Base-by-base conservation (phyloP, 2,888 invertebrate genomes). In the Glaucopsyche alexis region DNA sequence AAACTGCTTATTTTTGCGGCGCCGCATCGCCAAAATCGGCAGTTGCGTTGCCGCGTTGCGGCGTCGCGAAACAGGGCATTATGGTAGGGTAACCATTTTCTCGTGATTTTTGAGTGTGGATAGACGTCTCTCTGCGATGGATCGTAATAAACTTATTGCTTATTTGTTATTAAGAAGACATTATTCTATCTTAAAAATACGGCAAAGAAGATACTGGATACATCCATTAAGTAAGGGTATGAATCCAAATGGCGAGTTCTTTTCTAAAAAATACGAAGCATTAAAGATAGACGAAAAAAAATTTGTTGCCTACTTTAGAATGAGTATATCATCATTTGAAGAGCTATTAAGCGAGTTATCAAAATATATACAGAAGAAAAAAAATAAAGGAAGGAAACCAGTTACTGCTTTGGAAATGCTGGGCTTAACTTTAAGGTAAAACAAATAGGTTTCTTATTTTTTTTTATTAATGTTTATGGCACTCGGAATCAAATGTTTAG, bases 301-400 rank as follows among this genome's bases (percentile, higher is more conserved):
- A 13, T 78, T 78, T 78, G 77, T 77, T 9, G 75, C 74, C 13
- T 79, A 77, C 76, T 79, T 77, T 78, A 80, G 79, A 77, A 79
- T 79, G 78, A 78, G 79, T 75, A 78, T 79, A 78, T 76, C 78
- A 76, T 77, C 73, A 78, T 78, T 79, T 71, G 74, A 75, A 75
- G 64, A 72, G 73, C 74, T 76, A 76, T 75, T 76, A 72, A 76
- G 75, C 75, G 75, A 75, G 16, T 67, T 67, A 67, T 45, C 67
- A 67, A 67, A 67, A 67, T 67, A 67, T 67, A 67, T 67, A 67
- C 67, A 67, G 42, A 67, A 67, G 42, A 42, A 67, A 67, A 67
- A 67, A 45, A 67, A 45, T 67, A 69, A 69, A 69, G 67, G 67
- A 69, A 69, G 67, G 67, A 69, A 69, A 69, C 67, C 67, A 45